A percentile compares a stretch with the other conserved stretches of the same genome.
Evolutionary conservation across 1,140 invertebrate genomes (phyloP).

Genomic region (Ectropis grisescens): DNA sequence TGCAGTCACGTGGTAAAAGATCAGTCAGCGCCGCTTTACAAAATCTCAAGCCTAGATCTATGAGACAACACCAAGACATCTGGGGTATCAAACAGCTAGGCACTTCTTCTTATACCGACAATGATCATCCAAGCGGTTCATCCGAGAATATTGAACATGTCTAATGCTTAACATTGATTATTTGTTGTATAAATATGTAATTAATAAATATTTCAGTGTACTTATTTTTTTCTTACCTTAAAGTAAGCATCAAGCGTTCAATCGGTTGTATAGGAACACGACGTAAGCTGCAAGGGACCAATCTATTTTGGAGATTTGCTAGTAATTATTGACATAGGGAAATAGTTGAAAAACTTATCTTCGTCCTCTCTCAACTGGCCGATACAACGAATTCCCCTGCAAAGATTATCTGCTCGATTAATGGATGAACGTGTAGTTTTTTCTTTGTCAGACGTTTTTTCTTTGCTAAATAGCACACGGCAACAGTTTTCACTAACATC

Average conservation of each 20-base stretch:
- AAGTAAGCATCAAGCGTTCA: slow-evolving; percentile 9
- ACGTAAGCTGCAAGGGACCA: slow-evolving; percentile 4
- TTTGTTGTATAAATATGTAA: no score
- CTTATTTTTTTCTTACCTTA: slow-evolving; percentile 9
- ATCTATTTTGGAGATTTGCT: slow-evolving; percentile 9
- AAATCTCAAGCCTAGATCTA: no score
- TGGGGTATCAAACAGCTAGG: no score
- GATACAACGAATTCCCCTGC: slow-evolving; percentile 5
- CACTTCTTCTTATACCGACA: no score
- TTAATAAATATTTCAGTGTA: no score
- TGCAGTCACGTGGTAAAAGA: no score
- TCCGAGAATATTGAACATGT: no score
- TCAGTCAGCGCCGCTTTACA: no score
- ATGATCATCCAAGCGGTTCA: no score
- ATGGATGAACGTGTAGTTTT: slow-evolving; percentile 8
- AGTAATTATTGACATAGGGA: slow-evolving; percentile 12
- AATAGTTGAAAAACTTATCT: slow-evolving; percentile 4
- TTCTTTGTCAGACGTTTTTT: slow-evolving; percentile 1
- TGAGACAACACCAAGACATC: no score
- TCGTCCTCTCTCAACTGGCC: slow-evolving; percentile 5
- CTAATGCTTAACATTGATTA: no score
- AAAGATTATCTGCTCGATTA: slow-evolving; percentile 6
- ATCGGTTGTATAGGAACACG: slow-evolving; percentile 6
- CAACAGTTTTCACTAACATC: slow-evolving; percentile 1
- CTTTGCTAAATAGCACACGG: slow-evolving; percentile 2